A percentile compares a stretch with the other conserved stretches of the same genome.
Evolutionary conservation across 2,113 vertebrate genomes (phyloP).

Genomic region (Otis tarda): DNA sequence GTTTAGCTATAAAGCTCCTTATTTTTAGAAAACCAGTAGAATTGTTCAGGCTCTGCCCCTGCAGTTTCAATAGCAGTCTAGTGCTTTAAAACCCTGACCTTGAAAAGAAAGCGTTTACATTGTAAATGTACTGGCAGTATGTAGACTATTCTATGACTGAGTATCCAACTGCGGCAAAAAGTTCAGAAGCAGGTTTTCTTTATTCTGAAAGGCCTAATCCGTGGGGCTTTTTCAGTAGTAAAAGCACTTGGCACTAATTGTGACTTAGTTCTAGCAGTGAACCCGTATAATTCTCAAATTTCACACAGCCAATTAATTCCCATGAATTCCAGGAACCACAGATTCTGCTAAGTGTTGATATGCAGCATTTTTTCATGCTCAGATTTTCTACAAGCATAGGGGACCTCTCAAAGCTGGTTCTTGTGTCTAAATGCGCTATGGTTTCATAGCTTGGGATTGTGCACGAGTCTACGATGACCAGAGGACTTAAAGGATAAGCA

Average conservation of each 20-base stretch:
- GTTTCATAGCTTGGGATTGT: background rate
- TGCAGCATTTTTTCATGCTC: background rate
- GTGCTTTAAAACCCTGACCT: conserved; percentile 70
- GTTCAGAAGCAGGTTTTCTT: conserved; percentile 68
- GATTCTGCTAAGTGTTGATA: background rate
- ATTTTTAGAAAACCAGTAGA: conserved; percentile 68
- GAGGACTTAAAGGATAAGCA: background rate
- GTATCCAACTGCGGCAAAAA: conserved; percentile 44
- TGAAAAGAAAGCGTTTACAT: conserved; percentile 72
- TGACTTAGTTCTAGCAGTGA: conserved; percentile 65
- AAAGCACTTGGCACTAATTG: conserved; percentile 69
- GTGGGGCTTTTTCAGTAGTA: conserved; percentile 52
- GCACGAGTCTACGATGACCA: background rate
- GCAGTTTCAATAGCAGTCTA: conserved; percentile 67
- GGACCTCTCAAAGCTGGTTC: background rate
- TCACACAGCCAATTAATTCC: conserved; percentile 64
- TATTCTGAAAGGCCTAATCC: conserved; percentile 69
- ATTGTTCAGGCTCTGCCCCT: conserved; percentile 68
- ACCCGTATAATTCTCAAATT: conserved; percentile 69
- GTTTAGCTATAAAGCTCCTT: conserved; percentile 70
- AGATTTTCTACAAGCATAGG: background rate
- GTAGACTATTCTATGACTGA: conserved; percentile 48
- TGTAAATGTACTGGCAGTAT: conserved; percentile 55
- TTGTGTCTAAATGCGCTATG: background rate
- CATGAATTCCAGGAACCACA: conserved; percentile 34